Percentiles rank a stretch among this genome's conserved stretches.
These are phyloP conservation scores for Salvelinus alpinus DNA, from an alignment of 2,113 vertebrate species.

Conservation along the genomic window DNA sequence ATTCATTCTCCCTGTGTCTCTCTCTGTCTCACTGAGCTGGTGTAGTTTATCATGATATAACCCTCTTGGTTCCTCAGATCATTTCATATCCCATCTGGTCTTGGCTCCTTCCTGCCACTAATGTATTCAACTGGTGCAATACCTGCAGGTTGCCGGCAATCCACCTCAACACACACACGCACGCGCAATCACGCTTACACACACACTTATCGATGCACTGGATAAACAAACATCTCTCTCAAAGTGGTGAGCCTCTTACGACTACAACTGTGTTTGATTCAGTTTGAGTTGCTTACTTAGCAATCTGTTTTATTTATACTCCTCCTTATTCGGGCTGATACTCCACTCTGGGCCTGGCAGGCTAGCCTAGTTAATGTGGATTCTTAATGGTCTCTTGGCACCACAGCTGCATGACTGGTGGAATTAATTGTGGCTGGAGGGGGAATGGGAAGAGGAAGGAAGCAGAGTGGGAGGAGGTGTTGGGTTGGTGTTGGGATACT, in stretches of 20 bases:
- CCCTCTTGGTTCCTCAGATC: conserved; percentile 34
- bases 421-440: conserved; percentile 77
- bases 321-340: no score
- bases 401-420: conserved; percentile 65
- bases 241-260: no score
- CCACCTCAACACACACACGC: conserved; percentile 10
- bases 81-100: conserved; percentile 59
- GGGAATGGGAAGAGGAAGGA: conserved; percentile 50
- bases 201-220: background rate
- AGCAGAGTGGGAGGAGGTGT: background rate
- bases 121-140: conserved; percentile 41
- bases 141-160: conserved; percentile 32
- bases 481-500: background rate
- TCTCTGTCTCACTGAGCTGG: background rate
- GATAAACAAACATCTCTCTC: no score
- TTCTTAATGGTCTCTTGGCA: conserved; percentile 70
- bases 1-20: background rate
- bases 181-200: background rate
- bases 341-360: conserved; percentile 32
- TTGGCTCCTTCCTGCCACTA: conserved; percentile 34
- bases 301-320: no score
- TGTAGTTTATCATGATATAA: conserved; percentile 13
- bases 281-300: no score
- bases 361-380: conserved; percentile 65
- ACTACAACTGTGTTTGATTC: no score